phyloP scores from a whole-genome alignment of 2,888 invertebrate species.

The Volucella zonaria region DNA sequence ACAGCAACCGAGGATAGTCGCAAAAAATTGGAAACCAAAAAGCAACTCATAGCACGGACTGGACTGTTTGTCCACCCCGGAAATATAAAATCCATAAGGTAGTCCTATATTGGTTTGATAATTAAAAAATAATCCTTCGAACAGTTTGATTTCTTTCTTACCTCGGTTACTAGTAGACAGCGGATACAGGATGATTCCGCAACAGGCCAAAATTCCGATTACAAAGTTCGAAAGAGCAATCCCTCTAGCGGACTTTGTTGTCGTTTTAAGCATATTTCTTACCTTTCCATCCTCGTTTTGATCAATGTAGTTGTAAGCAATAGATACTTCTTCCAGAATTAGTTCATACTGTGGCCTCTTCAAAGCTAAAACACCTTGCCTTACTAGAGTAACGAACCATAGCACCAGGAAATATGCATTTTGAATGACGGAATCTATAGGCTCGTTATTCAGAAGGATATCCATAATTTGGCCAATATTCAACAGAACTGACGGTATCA shows the following conservation, averaged over 20 bases:
- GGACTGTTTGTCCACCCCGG: conserved; percentile 75
- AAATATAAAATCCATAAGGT: conserved; percentile 77
- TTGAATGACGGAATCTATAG: conserved; percentile 77
- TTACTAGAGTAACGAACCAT: conserved; percentile 77
- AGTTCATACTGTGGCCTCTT: conserved; percentile 76
- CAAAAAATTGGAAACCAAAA: conserved; percentile 76
- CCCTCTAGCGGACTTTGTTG: conserved; percentile 66
- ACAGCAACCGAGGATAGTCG: conserved; percentile 78
- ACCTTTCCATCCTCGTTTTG: conserved; percentile 55
- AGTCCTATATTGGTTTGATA: conserved; percentile 75
- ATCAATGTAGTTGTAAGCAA: conserved; percentile 76
- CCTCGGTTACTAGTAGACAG: conserved; percentile 77
- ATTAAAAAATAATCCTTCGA: not conserved
- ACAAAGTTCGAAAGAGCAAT: conserved; percentile 77
- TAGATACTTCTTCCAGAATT: conserved; percentile 76
- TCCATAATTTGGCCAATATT: conserved; percentile 77
- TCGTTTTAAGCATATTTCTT: conserved; percentile 62
- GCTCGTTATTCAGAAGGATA: conserved; percentile 77
- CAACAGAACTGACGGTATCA: conserved; percentile 76
- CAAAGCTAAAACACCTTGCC: conserved; percentile 75
- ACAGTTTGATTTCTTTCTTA: conserved; percentile 42
- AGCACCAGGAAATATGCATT: conserved; percentile 78
- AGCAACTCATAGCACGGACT: conserved; percentile 78
- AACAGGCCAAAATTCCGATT: conserved; percentile 77
- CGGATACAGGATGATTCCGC: conserved; percentile 78